phyloP scores from a whole-genome alignment of 2,113 vertebrate genomes.

The Thinocorus orbignyianus region DNA sequence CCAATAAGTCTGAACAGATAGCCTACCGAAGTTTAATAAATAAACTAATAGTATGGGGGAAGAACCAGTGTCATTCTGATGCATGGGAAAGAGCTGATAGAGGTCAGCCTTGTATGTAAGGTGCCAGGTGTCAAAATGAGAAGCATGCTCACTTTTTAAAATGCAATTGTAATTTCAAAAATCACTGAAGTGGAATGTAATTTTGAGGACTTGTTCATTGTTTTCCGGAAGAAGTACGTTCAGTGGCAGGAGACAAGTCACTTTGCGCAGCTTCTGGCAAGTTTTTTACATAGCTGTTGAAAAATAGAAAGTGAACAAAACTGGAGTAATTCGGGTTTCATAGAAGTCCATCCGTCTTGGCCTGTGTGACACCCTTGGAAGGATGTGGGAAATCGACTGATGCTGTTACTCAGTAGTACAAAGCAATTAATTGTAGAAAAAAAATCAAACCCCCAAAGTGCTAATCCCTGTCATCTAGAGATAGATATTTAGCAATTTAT shows the following conservation, averaged over 20 bases:
- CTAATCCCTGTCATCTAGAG: not conserved
- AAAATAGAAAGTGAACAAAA: not conserved
- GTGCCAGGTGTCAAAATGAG: not conserved
- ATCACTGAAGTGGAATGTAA: not conserved
- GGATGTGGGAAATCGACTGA: not conserved
- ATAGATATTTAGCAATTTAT: not conserved
- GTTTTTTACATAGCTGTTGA: not conserved
- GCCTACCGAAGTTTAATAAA: constrained; percentile 43
- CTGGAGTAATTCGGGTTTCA: not conserved
- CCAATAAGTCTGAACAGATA: constrained; percentile 32
- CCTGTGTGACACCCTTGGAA: not conserved
- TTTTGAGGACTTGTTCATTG: not conserved
- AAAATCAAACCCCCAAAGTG: not conserved
- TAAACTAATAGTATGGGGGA: not conserved
- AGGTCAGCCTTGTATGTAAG: not conserved
- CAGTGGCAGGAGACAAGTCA: not conserved
- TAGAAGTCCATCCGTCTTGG: not conserved
- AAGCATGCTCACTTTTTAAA: not conserved
- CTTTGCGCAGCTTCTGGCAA: not conserved
- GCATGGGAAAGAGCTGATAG: not conserved
- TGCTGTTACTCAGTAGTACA: not conserved
- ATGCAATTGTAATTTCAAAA: not conserved
- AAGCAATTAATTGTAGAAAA: not conserved
- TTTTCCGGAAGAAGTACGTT: not conserved
- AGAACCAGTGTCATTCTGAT: not conserved